Base-by-base conservation (phyloP, 2,113 vertebrate genomes). In the Scartelaos histophorus region DNA sequence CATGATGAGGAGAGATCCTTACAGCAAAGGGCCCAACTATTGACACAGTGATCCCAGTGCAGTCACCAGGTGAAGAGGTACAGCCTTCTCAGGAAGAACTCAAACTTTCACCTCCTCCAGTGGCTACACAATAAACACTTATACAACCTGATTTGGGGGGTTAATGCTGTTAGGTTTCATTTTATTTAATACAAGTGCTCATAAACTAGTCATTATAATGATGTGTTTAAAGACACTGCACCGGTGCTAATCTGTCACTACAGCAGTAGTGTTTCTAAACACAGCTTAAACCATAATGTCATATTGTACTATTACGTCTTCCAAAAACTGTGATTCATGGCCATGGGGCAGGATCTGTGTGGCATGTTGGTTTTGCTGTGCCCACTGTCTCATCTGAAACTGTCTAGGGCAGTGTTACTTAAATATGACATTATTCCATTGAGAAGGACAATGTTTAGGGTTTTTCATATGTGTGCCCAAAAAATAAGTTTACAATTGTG, bases 1-100 rank as follows among this genome's bases (percentile, higher is more conserved):
- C 60, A 93, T 96, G 89, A 94, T 96, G 72, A 92, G 96, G 78
- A 94, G 94, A 91, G 94, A 96, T 91, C 92, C 95, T 58, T 98
- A 96, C 86, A 95, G 95, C 91, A 99, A 99, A 94, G 97, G 97
- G 86, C 97, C 97, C 85, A 97, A 95, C 90, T 98, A 98, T 94
- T 99, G 94, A 92, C 45, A 54, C n/a, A 74, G 53, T 61, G 74
- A 62, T 54, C 5, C 71, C 65, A 67, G 76, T 76, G 72, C 82
- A 69, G 79, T 70, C 82, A 86, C 83, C 84, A 71, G 78, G 73
- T 88, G 93, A 94, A 94, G 91, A 90, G 93, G 93, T 77, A 86
- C 87, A 85, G 84, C 46, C 76, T 89, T 94, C 97, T 98, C 97
- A 98, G 97, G 97, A 98, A 95, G 91, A 95, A 92, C 92, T 93